A percentile compares a stretch with the other conserved stretches of the same genome.
These are phyloP conservation scores for Epirrita christyi DNA, from an alignment of 2,888 invertebrate genomes.

Conservation along the genomic window DNA sequence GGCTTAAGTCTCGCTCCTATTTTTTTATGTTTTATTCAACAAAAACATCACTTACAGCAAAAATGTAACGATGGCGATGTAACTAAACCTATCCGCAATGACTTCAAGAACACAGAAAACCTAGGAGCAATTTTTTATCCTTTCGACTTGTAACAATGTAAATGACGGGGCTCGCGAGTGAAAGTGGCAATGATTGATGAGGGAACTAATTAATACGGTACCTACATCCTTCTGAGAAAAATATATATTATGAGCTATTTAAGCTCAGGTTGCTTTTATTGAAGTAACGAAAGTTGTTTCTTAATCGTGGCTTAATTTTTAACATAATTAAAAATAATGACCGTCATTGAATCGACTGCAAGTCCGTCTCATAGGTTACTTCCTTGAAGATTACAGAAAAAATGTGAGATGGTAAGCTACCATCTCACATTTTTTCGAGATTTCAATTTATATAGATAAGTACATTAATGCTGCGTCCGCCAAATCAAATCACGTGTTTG, in stretches of 20 bases:
- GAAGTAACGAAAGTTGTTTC: background rate
- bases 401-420: too few relatives aligned
- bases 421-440: too few relatives aligned
- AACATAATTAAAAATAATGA: background rate
- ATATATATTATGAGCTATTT: conserved; percentile 55
- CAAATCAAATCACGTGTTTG: too few relatives aligned
- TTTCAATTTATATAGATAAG: too few relatives aligned
- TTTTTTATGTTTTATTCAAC: too few relatives aligned
- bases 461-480: too few relatives aligned
- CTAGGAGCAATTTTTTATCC: conserved; percentile 39
- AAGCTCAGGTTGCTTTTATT: conserved; percentile 46
- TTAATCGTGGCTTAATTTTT: background rate
- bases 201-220: conserved; percentile 75
- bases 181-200: conserved; percentile 74
- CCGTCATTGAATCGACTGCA: too few relatives aligned
- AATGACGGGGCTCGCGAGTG: conserved; percentile 66
- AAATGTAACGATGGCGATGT: too few relatives aligned
- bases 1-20: too few relatives aligned
- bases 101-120: conserved; percentile 9
- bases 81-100: background rate
- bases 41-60: too few relatives aligned
- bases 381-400: too few relatives aligned
- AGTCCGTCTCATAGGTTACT: too few relatives aligned
- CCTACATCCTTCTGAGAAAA: conserved; percentile 65
- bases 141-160: conserved; percentile 66